A percentile compares a stretch with the other conserved stretches of the same genome.
Conservation (phyloP, 2,888 invertebrate species). For the Monopis laevigella region DNA sequence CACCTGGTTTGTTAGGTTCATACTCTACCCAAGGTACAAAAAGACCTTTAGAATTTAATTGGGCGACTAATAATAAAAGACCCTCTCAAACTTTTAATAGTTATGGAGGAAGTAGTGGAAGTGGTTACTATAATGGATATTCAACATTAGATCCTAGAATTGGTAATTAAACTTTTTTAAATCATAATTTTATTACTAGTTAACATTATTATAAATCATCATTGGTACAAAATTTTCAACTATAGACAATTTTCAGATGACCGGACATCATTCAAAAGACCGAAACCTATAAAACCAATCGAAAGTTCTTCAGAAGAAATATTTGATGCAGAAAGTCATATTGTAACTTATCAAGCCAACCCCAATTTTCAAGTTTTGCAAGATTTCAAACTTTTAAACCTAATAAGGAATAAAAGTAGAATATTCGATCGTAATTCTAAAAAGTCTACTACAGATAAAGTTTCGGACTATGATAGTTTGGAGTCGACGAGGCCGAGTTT, state of each 20-base stretch:
- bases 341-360: constrained; percentile 42
- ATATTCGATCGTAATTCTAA: constrained; percentile 25
- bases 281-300: constrained; percentile 28
- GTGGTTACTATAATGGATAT: constrained; percentile 35
- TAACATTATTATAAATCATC: neutral
- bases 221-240: neutral
- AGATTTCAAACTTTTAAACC: constrained; percentile 49
- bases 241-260: constrained; percentile 1
- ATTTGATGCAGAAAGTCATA: constrained; percentile 33
- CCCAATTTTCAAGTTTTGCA: constrained; percentile 51
- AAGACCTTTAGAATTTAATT: constrained; percentile 21
- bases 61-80: neutral
- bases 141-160: constrained; percentile 46
- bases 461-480: constrained; percentile 24
- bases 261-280: constrained; percentile 21
- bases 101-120: constrained; percentile 24
- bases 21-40: constrained; percentile 37
- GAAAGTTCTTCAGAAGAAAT: constrained; percentile 24
- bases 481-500: constrained; percentile 23
- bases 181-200: neutral
- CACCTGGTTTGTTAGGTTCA: constrained; percentile 44
- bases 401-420: constrained; percentile 34
- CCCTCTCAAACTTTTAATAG: constrained; percentile 1
- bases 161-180: constrained; percentile 28
- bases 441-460: constrained; percentile 28